Evolutionary conservation across 2,888 invertebrate genomes (phyloP), one percentile per base, ranked within the genome.

Genomic region (Dioctria linearis): DNA sequence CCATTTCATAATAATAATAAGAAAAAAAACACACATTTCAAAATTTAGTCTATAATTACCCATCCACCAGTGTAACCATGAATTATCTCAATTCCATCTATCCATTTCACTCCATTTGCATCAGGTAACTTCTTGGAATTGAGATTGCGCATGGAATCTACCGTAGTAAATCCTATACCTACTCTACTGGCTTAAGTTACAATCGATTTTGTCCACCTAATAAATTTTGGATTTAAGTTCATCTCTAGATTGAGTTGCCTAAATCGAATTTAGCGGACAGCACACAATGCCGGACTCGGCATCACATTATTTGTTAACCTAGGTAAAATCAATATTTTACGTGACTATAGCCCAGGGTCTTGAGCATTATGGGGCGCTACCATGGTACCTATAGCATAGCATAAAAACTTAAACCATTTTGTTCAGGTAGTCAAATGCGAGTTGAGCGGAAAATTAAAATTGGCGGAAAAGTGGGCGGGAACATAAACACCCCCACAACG

Each of bases 191-290:
- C 5, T 46, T 6, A 6, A 46, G 46, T 8, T 46, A 6, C 71
- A 71, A 71, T 71, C 54, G 71, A 71, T 71, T 71, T 71, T 71
- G 54, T 71, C 71, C 71, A 71, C 71, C 51, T 71, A 71, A 71
- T 54, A 54, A 71, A 71, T 71, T n/a, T n/a, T 46, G 37, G 51
- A 71, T 71, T 71, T 37, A 40, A 71, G 54, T 40, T 54, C 71
- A 54, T 71, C 71, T 37, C 71, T n/a, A 8, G 71, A 71, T 71
- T 71, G 54, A 71, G 54, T 54, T 71, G 71, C 54, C 71, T 54
- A 71, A 71, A 71, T 54, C 71, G 51, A 71, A 46, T 71, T 51
- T 51, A 54, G 25, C 39, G 37, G 25, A 25, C 25, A 25, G 4
- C 69, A 25, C 69, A 51, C 49, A 39, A 25, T 4, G 51, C 25